Conservation (phyloP, 2,888 invertebrate species). For the Lasioglossum marginatum region DNA sequence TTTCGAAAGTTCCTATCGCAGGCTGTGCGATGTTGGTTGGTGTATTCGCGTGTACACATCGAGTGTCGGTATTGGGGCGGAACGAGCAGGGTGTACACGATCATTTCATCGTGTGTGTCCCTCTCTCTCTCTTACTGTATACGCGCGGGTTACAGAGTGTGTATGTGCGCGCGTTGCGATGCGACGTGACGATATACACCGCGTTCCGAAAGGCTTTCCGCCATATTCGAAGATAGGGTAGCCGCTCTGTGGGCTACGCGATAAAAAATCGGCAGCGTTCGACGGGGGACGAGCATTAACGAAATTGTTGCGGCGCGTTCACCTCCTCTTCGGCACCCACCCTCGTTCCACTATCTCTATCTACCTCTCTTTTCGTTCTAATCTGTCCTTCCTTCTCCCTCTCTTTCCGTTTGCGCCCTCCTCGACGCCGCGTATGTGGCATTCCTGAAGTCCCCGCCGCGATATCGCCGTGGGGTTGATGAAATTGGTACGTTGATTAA, state of each 20-base stretch:
- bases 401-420: conserved; percentile 22
- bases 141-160: not conserved
- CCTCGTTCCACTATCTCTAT: not conserved
- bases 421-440: conserved; percentile 51
- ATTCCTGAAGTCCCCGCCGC: conserved; percentile 65
- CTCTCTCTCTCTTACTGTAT: too few species aligned
- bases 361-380: not conserved
- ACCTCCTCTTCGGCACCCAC: conserved; percentile 8
- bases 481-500: conserved; percentile 73
- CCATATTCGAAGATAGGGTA: conserved; percentile 51
- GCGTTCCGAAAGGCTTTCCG: conserved; percentile 69
- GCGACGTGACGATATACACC: conserved; percentile 69
- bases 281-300: conserved; percentile 62
- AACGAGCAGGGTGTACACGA: conserved; percentile 65
- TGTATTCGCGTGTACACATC: conserved; percentile 1
- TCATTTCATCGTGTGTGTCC: not conserved
- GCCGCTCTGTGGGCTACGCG: conserved; percentile 42
- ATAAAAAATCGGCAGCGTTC: conserved; percentile 61
- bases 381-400: not conserved
- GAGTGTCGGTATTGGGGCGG: conserved; percentile 74
- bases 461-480: conserved; percentile 70
- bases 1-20: conserved; percentile 71
- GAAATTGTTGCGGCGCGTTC: conserved; percentile 69
- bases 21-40: conserved; percentile 4
- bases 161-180: conserved; percentile 50